Evolutionary conservation across 2,113 vertebrate genomes (phyloP).

Genomic region (Grammomys surdaster): DNA sequence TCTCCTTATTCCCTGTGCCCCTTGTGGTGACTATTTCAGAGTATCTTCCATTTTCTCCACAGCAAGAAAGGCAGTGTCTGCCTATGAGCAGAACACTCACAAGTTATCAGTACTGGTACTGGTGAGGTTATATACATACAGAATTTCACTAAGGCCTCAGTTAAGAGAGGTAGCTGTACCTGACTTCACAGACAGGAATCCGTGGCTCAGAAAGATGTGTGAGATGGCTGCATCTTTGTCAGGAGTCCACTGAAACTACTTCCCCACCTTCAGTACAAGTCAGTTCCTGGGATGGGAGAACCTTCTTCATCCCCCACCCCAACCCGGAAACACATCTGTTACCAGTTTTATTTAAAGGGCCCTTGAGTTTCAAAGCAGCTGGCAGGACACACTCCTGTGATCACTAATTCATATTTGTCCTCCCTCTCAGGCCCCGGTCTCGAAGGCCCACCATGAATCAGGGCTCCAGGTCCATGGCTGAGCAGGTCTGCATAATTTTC

Average conservation of each 20-base stretch:
- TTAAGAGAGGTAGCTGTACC: neutral
- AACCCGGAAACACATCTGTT: neutral
- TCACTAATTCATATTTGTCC: neutral
- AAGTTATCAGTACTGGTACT: neutral
- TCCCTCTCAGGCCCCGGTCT: neutral
- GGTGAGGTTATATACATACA: rapidly evolving
- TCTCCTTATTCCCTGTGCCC: neutral
- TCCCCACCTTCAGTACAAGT: neutral
- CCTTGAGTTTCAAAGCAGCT: neutral
- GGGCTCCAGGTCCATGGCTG: slow-evolving; percentile 1
- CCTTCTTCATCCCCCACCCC: neutral
- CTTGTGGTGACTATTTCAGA: neutral
- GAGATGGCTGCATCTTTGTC: too few species aligned
- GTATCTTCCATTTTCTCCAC: neutral
- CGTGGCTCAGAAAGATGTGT: neutral
- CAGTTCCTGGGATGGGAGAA: neutral
- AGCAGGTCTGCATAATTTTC: slow-evolving; percentile 65
- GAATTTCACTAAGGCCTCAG: neutral
- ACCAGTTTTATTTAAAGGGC: neutral
- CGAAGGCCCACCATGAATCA: neutral
- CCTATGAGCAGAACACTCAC: neutral
- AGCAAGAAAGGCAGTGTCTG: neutral
- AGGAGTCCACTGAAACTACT: rapidly evolving
- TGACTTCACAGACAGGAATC: neutral
- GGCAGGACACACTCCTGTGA: neutral